phyloP scores from a whole-genome alignment of 2,797 vertebrate species.

The Chrosomus eos region DNA sequence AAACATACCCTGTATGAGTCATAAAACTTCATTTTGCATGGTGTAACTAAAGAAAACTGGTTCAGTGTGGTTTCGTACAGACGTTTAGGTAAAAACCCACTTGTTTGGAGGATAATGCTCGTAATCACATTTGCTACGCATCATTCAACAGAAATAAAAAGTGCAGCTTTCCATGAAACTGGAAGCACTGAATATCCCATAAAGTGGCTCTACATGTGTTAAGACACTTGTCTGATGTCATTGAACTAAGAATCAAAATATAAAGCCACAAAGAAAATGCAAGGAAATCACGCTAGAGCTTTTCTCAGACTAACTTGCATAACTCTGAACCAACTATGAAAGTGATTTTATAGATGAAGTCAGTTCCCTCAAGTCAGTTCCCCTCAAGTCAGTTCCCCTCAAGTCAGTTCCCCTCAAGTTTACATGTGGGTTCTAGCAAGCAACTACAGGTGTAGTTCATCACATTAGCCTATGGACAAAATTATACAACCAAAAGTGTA shows the following conservation, averaged over 20 bases:
- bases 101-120: background rate
- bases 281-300: background rate
- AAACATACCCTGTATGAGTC: background rate
- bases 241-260: background rate
- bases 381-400: no score
- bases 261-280: background rate
- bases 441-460: background rate
- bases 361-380: background rate
- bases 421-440: background rate
- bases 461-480: background rate
- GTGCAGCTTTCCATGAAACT: background rate
- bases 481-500: background rate
- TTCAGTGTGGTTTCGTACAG: background rate
- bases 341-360: background rate
- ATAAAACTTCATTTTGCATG: background rate
- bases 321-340: background rate
- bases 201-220: background rate
- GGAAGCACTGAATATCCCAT: background rate
- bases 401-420: background rate
- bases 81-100: conserved; percentile 14
- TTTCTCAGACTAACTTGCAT: background rate
- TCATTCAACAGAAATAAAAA: background rate
- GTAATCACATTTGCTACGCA: background rate
- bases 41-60: background rate
- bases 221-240: background rate